Percentiles rank a stretch among this genome's conserved stretches.
Conservation (phyloP, 2,113 vertebrate species). For the Struthio camelus region DNA sequence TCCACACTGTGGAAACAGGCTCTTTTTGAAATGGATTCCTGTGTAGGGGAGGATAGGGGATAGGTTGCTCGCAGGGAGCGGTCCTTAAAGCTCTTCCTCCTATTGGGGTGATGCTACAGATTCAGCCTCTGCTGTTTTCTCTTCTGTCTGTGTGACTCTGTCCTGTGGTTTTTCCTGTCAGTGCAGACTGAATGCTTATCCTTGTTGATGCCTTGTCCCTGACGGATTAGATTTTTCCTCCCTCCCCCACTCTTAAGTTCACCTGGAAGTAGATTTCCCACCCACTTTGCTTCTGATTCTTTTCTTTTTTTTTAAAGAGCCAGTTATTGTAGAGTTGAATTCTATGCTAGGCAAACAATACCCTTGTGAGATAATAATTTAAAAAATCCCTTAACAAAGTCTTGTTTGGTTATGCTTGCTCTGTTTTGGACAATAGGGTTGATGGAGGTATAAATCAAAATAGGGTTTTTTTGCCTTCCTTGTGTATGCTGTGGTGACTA, state of each 20-base stretch:
- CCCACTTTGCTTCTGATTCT: background rate
- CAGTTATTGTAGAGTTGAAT: background rate
- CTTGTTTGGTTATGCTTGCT: background rate
- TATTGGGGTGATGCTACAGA: background rate
- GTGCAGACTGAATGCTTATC: background rate
- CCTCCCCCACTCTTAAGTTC: background rate
- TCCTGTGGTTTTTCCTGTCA: background rate
- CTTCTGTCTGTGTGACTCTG: background rate
- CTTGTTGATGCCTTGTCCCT: background rate
- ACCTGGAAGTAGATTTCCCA: background rate
- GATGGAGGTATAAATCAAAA: background rate
- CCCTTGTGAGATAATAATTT: background rate
- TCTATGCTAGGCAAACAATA: background rate
- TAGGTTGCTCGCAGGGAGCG: fast-evolving
- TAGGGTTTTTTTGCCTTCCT: background rate
- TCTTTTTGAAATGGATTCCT: too few species aligned
- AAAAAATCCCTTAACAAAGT: background rate
- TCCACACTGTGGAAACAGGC: background rate
- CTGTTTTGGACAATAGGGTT: background rate
- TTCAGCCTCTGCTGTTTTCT: background rate
- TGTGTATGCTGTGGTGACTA: background rate
- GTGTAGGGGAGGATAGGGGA: background rate
- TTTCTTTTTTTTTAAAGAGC: background rate
- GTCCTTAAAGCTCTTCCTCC: background rate
- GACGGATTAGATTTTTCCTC: background rate